Evolutionary conservation across 2,113 vertebrate species (phyloP), one percentile per base, ranked within the genome.

Genomic region (Nesoenas mayeri): DNA sequence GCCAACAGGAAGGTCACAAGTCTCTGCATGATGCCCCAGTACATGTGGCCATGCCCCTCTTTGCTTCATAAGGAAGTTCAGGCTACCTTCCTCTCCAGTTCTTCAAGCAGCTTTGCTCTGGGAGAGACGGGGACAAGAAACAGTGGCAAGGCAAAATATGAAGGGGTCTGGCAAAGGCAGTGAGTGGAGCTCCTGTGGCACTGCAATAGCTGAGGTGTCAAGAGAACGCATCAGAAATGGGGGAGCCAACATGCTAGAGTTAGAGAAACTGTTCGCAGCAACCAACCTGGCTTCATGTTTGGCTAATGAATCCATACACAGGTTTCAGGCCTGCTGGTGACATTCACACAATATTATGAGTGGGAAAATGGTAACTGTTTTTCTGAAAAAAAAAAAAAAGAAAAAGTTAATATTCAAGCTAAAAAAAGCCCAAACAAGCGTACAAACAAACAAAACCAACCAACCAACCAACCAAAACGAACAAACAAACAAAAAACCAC

Each of bases 281-380:
- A 65, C 42, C 84, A 91, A 44, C 48, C 70, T 78, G 34, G 24
- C 65, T 91, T 92, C 60, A 15, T 70, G 54, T 73, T 92, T 91
- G 77, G 80, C 86, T 94, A 91, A 93, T 21, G 48, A 94, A 85
- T 29, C 81, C 19, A 75, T 8, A 81, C 36, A 78, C 84, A 84
- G 77, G 77, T 74, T 92, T 91, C 42, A 86, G 80, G 51, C 84
- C 89, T 92, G 89, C 29, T 96, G 81, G 84, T 94, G 87, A 78
- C 73, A 87, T 94, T 95, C 87, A 78, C 38, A 58, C 28, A 85
- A 67, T 69, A 79, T 60, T 28, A 92, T 61, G 42, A 87, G 61
- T 60, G 74, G 42, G 80, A 89, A 95, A 93, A 87, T 71, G 89
- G 40, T 44, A 69, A 65, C 69, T 88, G 38, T 70, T 92, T 96